Evolutionary conservation across 2,113 vertebrate species (phyloP), one percentile per base, ranked within the genome.

Genomic region (Microcebus lehilahytsara): DNA sequence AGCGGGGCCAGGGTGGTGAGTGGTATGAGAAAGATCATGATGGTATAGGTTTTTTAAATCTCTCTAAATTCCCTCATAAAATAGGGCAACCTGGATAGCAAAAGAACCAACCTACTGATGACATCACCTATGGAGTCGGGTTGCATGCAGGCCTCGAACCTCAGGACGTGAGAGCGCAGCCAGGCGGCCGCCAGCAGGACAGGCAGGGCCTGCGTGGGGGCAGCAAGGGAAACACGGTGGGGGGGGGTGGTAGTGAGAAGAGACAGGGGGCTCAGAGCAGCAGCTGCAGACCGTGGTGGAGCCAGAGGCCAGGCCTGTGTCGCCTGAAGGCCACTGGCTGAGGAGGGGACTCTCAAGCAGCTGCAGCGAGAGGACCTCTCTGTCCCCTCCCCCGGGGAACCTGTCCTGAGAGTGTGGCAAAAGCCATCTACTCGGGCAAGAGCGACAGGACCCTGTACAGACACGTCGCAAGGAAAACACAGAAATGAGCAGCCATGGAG

Each of bases 181-280:
- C 25, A 32, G 6, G 12, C 4, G 2, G 3, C 34, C 34, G 6
- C 2, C 25, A 66, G 22, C 3, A 32, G 49, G 37, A 17, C 32
- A 40, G 17, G 11, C 0, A 0, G 74, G 51, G 27, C 20, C 16
- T 2, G 0, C 0, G 14, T 20, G 6, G 30, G 71, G 3, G 77
- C 3, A 23, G 77, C 66, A 1, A 51, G 37, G 37, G 37, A 37
- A 37, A 37, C 37, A 37, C 1, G 40, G 34, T 22, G 32, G 81
- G 58, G 22, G 27, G 0, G 2, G 42, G 42, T 4, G n/a, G 12
- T 2, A 37, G 5, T 72, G 34, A 77, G 88, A 46, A 79, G 34
- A 51, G 42, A 66, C 9, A 71, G 78, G 51, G 37, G 71, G 64
- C 25, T 37, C 19, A 56, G 83, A 81, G 58, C 0, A 0, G 78